Percentiles rank a stretch among this genome's conserved stretches.
phyloP scores from a whole-genome alignment of 2,113 vertebrate species.

The Sylvia atricapilla region DNA sequence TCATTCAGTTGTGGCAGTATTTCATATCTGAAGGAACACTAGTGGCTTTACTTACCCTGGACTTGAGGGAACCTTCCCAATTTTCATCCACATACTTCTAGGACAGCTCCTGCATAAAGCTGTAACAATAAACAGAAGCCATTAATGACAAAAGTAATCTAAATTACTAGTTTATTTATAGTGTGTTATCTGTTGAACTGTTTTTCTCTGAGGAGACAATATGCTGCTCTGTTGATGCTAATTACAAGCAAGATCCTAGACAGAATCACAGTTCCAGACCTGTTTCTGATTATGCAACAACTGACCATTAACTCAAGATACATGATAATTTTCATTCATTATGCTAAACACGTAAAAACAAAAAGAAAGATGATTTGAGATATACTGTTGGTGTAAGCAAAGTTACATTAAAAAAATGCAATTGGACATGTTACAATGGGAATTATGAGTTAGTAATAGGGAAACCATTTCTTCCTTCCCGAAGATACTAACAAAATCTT shows the following conservation, averaged over 20 bases:
- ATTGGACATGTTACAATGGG: not conserved
- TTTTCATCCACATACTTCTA: slow-evolving; percentile 99
- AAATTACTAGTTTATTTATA: not conserved
- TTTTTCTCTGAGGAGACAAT: not conserved
- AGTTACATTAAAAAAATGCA: not conserved
- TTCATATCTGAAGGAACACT: not conserved
- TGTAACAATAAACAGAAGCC: slow-evolving; percentile 51
- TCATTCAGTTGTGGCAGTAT: not conserved
- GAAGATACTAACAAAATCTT: not conserved
- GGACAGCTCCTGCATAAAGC: slow-evolving; percentile 95
- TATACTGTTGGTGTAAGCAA: not conserved
- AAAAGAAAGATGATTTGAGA: not conserved
- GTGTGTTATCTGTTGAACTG: not conserved
- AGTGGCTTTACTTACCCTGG: slow-evolving; percentile 84
- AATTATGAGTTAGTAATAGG: not conserved
- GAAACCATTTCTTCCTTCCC: not conserved
- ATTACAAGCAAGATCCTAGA: not conserved
- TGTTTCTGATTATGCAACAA: not conserved
- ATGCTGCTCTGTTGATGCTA: not conserved
- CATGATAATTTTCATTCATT: not conserved
- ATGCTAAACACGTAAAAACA: not conserved
- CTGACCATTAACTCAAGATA: not conserved
- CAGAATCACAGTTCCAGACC: not conserved
- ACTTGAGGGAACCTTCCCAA: slow-evolving; percentile 99
- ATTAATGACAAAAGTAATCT: not conserved